Base-by-base conservation (phyloP, 2,888 invertebrate genomes). In the Hydroisotoma schaefferi region DNA sequence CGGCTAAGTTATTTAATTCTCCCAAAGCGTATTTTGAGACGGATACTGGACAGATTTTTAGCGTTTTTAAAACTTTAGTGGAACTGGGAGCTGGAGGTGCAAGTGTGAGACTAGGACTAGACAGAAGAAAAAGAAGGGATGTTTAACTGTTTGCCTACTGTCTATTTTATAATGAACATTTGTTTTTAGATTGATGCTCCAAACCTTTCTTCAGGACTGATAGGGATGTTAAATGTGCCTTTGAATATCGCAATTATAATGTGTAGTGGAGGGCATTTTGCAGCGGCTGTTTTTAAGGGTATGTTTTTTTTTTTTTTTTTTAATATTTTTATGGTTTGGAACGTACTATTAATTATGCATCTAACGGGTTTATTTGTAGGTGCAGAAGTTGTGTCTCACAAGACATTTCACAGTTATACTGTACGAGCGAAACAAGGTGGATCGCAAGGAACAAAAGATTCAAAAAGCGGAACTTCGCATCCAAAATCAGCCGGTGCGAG, bases 401-500 rank as follows among this genome's bases (percentile, higher is more conserved):
- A 92, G 78, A 90, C 91, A 0, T 85, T 89, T 73, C 91, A 91
- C 75, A 85, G 87, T 51, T 94, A 93, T 74, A 89, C 89, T 6
- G 86, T 89, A 0, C 78, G 92, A 40, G 85, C 89, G 0, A 90
- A 90, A 37, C 90, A 92, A 76, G 92, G 92, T 0, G 85, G 87
- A 38, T 80, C 86, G 0, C 92, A 93, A 77, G 80, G 81, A 10
- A 78, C 82, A 0, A 79, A 84, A 46, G 91, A 91, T 75, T 77
- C 76, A 55, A 82, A 83, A 71, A 77, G 77, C 27, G 79, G 76
- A 6, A 83, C 84, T 0, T 83, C 82, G 43, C 83, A 84, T 52
- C 84, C 87, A 0, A 85, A 86, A 73, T 90, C 90, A 51, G 90
- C 89, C 0, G 92, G 92, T 0, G 86, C 92, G 1, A 86, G 84